These are phyloP conservation scores for Acyrthosiphon pisum DNA, from an alignment of 1,140 invertebrate genomes.

Conservation along the genomic window DNA sequence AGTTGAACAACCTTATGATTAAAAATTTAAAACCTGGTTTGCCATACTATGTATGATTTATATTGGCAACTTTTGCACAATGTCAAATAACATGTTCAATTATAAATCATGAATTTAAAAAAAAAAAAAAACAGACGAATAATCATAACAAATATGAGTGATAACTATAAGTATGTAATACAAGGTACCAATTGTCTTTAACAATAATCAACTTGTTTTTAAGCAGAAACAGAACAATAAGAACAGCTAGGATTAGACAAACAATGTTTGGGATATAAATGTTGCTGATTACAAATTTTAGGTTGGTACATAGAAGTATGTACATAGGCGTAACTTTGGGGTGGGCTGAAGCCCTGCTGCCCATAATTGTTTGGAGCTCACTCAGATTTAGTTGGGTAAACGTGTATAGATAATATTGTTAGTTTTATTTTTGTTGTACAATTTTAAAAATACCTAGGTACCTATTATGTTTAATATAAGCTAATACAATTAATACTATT, in stretches of 20 bases:
- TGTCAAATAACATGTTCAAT: neutral
- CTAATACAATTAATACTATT: neutral
- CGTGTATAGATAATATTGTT: neutral
- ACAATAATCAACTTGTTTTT: neutral
- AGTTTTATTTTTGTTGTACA: neutral
- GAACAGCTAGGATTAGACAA: neutral
- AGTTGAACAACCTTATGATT: neutral
- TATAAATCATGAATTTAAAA: neutral
- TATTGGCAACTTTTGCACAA: neutral
- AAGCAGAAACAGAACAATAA: neutral
- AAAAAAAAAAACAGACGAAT: neutral
- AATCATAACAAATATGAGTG: neutral
- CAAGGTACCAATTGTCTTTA: too few relatives aligned
- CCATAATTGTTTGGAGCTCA: neutral
- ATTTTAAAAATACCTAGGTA: neutral
- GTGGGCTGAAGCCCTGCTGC: neutral
- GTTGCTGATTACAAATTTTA: neutral
- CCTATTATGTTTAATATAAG: neutral
- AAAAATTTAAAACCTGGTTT: neutral
- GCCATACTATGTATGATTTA: neutral
- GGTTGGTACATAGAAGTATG: too few relatives aligned
- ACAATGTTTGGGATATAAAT: neutral
- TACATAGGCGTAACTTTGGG: too few relatives aligned
- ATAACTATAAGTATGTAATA: neutral
- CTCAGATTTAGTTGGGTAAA: too few relatives aligned